Evolutionary conservation across 2,888 invertebrate species (phyloP).

Genomic region (Apodemia zela): DNA sequence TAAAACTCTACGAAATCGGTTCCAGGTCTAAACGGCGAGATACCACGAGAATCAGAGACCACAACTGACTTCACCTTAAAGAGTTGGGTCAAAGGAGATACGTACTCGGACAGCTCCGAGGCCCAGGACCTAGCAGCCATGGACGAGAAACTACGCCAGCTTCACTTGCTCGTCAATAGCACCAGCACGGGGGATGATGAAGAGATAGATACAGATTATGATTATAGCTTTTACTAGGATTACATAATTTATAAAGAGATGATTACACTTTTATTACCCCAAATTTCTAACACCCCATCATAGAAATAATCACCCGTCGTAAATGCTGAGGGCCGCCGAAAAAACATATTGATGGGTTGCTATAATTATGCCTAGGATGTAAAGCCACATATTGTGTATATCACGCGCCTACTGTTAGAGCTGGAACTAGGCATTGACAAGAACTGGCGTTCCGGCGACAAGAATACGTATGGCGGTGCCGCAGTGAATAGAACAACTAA

Average conservation of each 20-base stretch:
- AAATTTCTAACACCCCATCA: no score
- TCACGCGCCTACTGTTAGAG: no score
- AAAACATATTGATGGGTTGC: no score
- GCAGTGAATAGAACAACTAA: no score
- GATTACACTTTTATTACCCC: neutral
- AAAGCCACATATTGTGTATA: no score
- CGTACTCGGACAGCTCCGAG: constrained; percentile 46
- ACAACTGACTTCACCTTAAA: constrained; percentile 55
- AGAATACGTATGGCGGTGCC: no score
- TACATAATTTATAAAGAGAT: constrained; percentile 35
- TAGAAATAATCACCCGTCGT: no score
- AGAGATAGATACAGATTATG: constrained; percentile 54
- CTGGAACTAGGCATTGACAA: no score
- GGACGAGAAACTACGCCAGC: constrained; percentile 57
- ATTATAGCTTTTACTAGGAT: constrained; percentile 62
- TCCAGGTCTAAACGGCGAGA: constrained; percentile 55
- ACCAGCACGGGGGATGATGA: constrained; percentile 43
- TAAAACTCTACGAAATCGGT: neutral
- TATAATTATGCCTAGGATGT: no score
- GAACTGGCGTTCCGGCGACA: no score
- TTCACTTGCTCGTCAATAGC: constrained; percentile 54
- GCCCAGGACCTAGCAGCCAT: constrained; percentile 48
- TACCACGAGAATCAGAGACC: constrained; percentile 46
- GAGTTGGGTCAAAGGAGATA: constrained; percentile 42
- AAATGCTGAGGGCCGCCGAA: no score